Conservation (phyloP, 2,113 vertebrate genomes). For the Marmota monax region DNA sequence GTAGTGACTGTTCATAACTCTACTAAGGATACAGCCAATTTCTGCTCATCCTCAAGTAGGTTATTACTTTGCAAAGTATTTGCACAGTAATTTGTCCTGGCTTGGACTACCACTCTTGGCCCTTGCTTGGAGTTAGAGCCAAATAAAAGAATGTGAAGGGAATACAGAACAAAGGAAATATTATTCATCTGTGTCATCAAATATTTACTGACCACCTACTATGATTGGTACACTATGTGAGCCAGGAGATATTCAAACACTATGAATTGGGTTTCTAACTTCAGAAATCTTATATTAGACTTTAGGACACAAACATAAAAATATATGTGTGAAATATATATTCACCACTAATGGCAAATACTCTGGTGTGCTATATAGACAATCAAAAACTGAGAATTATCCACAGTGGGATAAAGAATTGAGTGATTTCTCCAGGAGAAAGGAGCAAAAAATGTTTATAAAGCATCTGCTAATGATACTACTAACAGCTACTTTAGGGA, state of each 20-base stretch:
- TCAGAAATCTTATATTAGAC: neutral
- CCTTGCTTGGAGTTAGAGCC: neutral
- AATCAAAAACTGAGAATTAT: neutral
- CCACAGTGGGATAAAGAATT: neutral
- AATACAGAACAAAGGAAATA: neutral
- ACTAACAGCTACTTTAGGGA: neutral
- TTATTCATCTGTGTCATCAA: neutral
- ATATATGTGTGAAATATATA: neutral
- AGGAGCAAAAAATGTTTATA: slow-evolving; percentile 18
- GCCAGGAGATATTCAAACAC: neutral
- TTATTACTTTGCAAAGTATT: slow-evolving; percentile 64
- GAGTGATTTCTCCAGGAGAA: neutral
- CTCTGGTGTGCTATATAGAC: neutral
- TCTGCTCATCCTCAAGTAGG: slow-evolving; percentile 64
- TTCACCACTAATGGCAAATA: neutral
- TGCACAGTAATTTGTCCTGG: slow-evolving; percentile 60
- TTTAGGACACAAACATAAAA: neutral
- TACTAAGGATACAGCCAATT: slow-evolving; percentile 58
- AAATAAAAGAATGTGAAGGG: neutral
- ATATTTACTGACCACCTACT: slow-evolving; percentile 42
- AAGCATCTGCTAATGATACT: neutral
- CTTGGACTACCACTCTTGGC: neutral
- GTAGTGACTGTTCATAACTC: slow-evolving; percentile 74
- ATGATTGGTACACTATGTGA: neutral
- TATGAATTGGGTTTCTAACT: neutral